Evolutionary conservation across 2,797 vertebrate species (phyloP), one percentile per base, ranked within the genome.

Genomic region (Nyctibius grandis): DNA sequence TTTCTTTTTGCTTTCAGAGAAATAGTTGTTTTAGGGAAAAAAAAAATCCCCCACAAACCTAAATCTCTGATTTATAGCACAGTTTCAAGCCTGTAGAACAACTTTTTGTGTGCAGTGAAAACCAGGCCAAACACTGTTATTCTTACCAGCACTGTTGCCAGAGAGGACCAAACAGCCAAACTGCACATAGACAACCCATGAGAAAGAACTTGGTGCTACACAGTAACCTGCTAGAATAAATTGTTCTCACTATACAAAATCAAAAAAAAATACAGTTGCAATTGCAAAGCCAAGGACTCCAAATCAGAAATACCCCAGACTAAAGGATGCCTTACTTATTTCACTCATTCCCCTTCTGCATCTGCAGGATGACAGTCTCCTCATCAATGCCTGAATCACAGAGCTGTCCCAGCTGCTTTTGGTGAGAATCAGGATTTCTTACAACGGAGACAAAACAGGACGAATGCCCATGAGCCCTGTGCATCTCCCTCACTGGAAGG

Each of bases 381-480:
- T 67, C 61, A 13, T 20, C 73, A 33, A 4, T 1, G 1, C 6
- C 29, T 28, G 26, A 69, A 88, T 22, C 44, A 8, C 1, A 5
- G 44, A 19, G 9, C 69, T 59, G 34, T 31, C 64, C n/a, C 10
- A 23, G 48, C 13, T 78, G 56, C 26, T 68, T 51, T 56, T 34
- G 40, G 15, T 16, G 48, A 60, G 44, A 85, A 83, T 14, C 5
- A 9, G 47, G 50, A 84, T 53, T 86, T 70, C 76, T 77, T 13
- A 50, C 28, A 44, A 12, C 0, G 0, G 15, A 83, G 15, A 60
- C 70, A 68, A 88, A 75, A 25, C 42, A 75, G 38, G 77, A 57
- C 0, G 0, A 72, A 64, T 6, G 26, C 67, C 79, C 1, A 0
- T 15, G 14, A 76, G 67, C 88, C 28, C 67, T 0, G 0, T 18